A percentile compares a stretch with the other conserved stretches of the same genome.
Evolutionary conservation across 2,888 invertebrate genomes (phyloP).

Genomic region (Minunthozetes semirufus): DNA sequence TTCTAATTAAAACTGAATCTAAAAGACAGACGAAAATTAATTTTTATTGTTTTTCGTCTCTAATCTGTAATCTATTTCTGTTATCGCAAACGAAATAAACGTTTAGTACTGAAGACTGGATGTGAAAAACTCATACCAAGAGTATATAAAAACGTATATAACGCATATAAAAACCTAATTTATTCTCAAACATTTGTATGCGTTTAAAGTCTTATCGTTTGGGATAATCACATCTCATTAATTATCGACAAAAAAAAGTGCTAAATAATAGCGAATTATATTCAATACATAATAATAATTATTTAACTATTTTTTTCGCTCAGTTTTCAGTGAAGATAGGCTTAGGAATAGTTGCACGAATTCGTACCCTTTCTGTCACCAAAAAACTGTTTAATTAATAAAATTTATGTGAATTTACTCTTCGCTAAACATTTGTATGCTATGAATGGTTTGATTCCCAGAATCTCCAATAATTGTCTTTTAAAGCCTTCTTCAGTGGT

Average conservation of each 20-base stretch:
- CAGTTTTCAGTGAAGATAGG: not conserved
- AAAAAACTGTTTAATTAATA: no score
- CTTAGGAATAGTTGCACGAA: no score
- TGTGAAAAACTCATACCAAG: not conserved
- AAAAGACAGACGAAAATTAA: not conserved
- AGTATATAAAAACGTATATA: slow-evolving; percentile 7
- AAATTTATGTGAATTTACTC: no score
- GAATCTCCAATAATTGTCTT: no score
- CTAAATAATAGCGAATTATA: not conserved
- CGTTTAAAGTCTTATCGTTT: slow-evolving; percentile 2
- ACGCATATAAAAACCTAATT: slow-evolving; percentile 24
- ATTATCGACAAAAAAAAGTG: slow-evolving; percentile 12
- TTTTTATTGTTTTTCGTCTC: not conserved
- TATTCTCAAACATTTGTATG: slow-evolving; percentile 1
- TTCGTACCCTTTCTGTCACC: no score
- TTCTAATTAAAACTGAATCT: slow-evolving; percentile 4
- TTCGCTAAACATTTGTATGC: no score
- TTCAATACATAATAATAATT: not conserved
- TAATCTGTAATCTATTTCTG: not conserved
- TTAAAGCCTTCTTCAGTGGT: no score
- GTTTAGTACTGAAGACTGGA: not conserved
- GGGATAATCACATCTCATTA: slow-evolving; percentile 5
- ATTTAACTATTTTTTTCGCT: not conserved
- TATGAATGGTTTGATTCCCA: no score
- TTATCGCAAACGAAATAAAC: slow-evolving; percentile 7